Base-by-base conservation (phyloP, 2,113 vertebrate genomes). In the Sminthopsis crassicaudata region DNA sequence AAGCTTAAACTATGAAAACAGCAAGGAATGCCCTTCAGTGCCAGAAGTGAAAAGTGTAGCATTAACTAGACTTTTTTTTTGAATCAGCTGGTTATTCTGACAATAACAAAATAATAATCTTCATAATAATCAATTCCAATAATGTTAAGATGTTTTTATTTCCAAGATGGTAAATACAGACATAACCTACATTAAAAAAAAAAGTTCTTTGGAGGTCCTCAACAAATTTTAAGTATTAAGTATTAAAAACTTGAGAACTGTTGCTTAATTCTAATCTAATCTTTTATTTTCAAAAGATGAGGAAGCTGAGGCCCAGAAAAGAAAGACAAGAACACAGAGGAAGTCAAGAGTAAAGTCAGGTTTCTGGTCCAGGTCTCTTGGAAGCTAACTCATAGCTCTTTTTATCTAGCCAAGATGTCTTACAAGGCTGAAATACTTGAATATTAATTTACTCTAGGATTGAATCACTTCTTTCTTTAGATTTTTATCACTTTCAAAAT, bases 31-130 rank as follows among this genome's bases (percentile, higher is more conserved):
- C 84, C 93, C 91, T 23, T 97, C 93, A 51, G 93, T 94, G 91
- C 46, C 89, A 95, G 30, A 96, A 96, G 96, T 96, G 60, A 92
- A 91, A 97, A 97, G 52, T 36, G 94, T 50, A 89, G 76, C 52
- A 60, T 95, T 97, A 97, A 96, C 88, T 36, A 91, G 96, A 92
- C 52, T 51, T 93, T 92, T 92, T 96, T n/a, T n/a, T n/a, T n/a
- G 97, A 96, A 96, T 97, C 94, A 91, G 53, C 67, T 84, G 42
- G n/a, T 76, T 76, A 76, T 84, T 42, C n/a, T 84, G 16, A 42
- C 22, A 84, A 57, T 27, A 57, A 84, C 16, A n/a, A 76, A 48
- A 76, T 23, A 84, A 84, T 84, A 84, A 84, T 84, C 42, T n/a
- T 42, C 42, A 42, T n/a, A n/a, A 84, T 8, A 84, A 84, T 42